Percentiles rank a stretch among this genome's conserved stretches.
Evolutionary conservation across 2,888 invertebrate genomes (phyloP).

Genomic region (Noctuana brunneofusca): DNA sequence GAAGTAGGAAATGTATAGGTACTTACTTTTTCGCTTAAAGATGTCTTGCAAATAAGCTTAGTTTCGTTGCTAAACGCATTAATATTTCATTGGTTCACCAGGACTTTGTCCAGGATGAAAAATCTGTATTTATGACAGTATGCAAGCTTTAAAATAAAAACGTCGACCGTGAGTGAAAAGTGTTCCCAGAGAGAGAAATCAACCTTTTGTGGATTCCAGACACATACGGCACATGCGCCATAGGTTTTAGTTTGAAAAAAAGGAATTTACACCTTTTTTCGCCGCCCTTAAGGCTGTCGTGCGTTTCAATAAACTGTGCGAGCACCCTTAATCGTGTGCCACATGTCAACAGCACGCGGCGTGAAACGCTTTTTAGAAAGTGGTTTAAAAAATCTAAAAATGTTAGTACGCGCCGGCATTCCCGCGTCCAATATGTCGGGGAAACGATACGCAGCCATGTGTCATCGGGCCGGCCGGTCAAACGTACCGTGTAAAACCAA

Average conservation of each 20-base stretch:
- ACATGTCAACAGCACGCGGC: conserved; percentile 50
- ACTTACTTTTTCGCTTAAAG: conserved; percentile 47
- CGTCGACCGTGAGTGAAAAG: conserved; percentile 41
- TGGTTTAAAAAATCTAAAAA: conserved; percentile 40
- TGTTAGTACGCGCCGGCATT: conserved; percentile 41
- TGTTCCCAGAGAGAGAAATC: conserved; percentile 37
- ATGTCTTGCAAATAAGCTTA: conserved; percentile 11
- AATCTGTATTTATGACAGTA: conserved; percentile 38
- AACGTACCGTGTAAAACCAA: conserved; percentile 43
- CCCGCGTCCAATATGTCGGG: conserved; percentile 55
- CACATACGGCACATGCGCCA: no score
- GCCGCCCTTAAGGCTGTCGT: background rate
- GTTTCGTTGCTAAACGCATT: conserved; percentile 13
- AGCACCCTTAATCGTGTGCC: conserved; percentile 43
- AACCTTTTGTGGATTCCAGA: conserved; percentile 32
- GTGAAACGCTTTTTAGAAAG: conserved; percentile 37
- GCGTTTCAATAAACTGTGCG: background rate
- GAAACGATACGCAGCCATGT: conserved; percentile 50
- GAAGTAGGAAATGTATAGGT: conserved; percentile 61
- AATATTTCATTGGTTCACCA: conserved; percentile 3
- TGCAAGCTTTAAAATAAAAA: conserved; percentile 5
- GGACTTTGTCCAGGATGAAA: background rate
- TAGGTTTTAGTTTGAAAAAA: background rate
- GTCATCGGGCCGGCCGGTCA: conserved; percentile 38
- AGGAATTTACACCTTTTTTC: background rate